Base-by-base conservation (phyloP, 2,888 invertebrate species). In the Standfussiana lucernea region DNA sequence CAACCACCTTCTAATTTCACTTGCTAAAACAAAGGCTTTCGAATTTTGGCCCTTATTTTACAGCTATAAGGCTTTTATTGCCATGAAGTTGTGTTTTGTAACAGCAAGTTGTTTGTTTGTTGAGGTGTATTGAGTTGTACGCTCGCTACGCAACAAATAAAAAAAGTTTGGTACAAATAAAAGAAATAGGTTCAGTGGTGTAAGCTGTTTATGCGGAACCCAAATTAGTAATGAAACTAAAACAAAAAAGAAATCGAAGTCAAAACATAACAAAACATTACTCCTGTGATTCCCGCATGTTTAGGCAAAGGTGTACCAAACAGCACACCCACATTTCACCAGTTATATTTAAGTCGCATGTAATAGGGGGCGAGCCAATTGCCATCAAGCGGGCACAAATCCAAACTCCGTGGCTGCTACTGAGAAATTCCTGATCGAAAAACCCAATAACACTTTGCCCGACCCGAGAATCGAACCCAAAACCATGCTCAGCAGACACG, bases 111-210 rank as follows among this genome's bases (percentile, higher is more conserved):
- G n/a, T 42, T 66, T 42, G 65, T 72, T 75, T 35, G 45, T 61
- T 40, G 8, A 61, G 47, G 59, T 50, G 40, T 68, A 35, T 61
- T 40, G 8, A 61, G 47, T 53, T 50, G 40, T 68, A 35, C 21
- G 7, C 56, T 40, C 32, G 50, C 64, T 21, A 72, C 18, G 37
- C 5, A 62, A 56, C 53, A 21, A 78, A 72, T 72, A 61, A 15
- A 65, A 65, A 37, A 82, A 75, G 75, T 82, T 79, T 53, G 21
- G 24, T 56, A 45, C 18, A 15, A 66, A 72, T 70, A 69, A 75
- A 74, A 68, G 21, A 8, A 59, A 56, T 32, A 32, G 59, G 18
- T 32, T 59, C 8, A 18, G 1, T n/a, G 59, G 24, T 59, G 61
- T 59, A 59, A 28, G 59, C 32, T 56, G 6, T 18, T 59, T 59